A percentile compares a stretch with the other conserved stretches of the same genome.
These are phyloP conservation scores for Pipistrellus nathusii DNA, from an alignment of 2,797 vertebrate genomes.

Conservation along the genomic window DNA sequence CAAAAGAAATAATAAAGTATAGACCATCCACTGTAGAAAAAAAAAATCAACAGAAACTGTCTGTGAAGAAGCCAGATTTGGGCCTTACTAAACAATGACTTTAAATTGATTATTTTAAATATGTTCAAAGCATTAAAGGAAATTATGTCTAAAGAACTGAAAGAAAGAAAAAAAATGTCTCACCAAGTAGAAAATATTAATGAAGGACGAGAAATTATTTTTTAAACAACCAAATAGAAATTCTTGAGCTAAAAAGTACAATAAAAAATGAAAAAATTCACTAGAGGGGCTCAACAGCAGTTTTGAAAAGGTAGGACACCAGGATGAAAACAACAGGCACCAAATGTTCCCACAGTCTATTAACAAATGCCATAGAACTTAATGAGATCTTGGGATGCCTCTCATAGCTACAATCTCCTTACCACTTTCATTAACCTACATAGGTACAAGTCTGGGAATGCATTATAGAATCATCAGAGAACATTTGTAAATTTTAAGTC, in stretches of 20 bases:
- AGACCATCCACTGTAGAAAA: neutral
- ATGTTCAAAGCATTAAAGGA: constrained; percentile 11
- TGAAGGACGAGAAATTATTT: neutral
- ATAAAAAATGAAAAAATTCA: neutral
- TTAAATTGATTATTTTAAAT: constrained; percentile 14
- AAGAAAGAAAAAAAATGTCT: neutral
- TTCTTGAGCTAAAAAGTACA: neutral
- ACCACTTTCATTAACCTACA: neutral
- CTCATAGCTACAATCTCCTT: neutral
- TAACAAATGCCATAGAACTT: neutral
- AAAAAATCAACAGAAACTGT: neutral
- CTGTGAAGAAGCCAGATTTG: neutral
- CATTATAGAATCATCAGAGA: constrained; percentile 18
- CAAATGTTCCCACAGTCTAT: neutral
- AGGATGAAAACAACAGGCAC: neutral
- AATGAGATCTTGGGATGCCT: neutral
- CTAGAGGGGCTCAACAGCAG: neutral
- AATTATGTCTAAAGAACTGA: constrained; percentile 14
- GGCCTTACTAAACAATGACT: neutral
- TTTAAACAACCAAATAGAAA: neutral
- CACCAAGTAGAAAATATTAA: neutral
- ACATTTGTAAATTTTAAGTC: constrained; percentile 4
- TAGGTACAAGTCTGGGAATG: neutral
- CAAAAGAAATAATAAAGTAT: constrained; percentile 30
- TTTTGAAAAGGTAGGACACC: neutral